A percentile compares a stretch with the other conserved stretches of the same genome.
Conservation (phyloP, 2,888 invertebrate genomes). For the Epistrophe grossulariae region DNA sequence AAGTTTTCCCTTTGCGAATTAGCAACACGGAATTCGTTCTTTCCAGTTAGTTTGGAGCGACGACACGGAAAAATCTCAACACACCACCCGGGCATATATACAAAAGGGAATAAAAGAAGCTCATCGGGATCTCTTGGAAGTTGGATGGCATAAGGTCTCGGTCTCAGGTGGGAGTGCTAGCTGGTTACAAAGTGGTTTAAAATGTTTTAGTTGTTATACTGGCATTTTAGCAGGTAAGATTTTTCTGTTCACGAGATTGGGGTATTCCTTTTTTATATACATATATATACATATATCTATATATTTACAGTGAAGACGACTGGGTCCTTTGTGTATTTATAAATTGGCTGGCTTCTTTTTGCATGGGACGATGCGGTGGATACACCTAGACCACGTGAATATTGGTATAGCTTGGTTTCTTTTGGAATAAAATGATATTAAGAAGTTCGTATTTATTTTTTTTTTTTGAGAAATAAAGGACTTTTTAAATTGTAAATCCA, state of each 20-base stretch:
- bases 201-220: background rate
- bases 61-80: conserved; percentile 22
- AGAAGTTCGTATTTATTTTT: background rate
- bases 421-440: conserved; percentile 8
- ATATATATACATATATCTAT: too few relatives aligned
- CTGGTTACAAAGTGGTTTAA: conserved; percentile 13
- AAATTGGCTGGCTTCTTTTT: conserved; percentile 22
- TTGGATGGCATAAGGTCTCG: conserved; percentile 16
- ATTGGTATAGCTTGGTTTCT: background rate
- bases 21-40: conserved; percentile 45
- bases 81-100: background rate
- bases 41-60: conserved; percentile 43
- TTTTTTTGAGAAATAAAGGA: conserved; percentile 6
- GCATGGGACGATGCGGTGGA: background rate
- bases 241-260: conserved; percentile 8
- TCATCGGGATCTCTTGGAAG: background rate
- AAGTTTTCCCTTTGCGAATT: conserved; percentile 69
- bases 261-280: background rate
- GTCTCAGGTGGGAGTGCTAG: conserved; percentile 9
- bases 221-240: conserved; percentile 9
- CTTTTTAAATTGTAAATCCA: conserved; percentile 23
- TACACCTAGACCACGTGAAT: conserved; percentile 7
- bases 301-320: background rate
- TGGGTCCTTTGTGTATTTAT: conserved; percentile 1
- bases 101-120: conserved; percentile 11